phyloP scores from a whole-genome alignment of 2,113 vertebrate species.

The Tenebrosternarchus preto region DNA sequence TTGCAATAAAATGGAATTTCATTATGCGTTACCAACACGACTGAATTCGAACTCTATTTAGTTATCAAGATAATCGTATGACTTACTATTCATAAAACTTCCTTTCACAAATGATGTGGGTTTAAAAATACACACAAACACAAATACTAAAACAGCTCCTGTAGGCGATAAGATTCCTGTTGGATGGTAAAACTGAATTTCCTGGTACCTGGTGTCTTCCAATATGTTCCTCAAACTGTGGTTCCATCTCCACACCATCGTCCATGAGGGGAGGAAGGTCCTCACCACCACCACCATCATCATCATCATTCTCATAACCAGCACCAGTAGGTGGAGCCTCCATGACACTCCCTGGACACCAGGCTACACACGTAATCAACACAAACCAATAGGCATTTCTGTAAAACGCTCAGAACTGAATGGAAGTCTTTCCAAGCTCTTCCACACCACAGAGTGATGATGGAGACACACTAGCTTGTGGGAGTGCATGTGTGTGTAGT shows the following conservation, averaged over 20 bases:
- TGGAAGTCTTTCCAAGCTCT: not conserved
- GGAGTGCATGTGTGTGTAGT: no score
- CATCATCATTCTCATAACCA: conserved; percentile 22
- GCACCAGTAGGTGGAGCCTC: not conserved
- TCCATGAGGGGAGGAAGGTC: conserved; percentile 54
- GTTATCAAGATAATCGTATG: no score
- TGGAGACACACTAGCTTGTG: no score
- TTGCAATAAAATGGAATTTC: no score
- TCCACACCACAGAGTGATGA: not conserved
- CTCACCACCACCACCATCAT: conserved; percentile 30
- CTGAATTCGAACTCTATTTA: no score
- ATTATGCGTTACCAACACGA: no score
- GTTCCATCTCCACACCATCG: conserved; percentile 49
- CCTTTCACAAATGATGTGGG: no score
- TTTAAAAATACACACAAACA: no score
- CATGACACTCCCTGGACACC: conserved; percentile 3
- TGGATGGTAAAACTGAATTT: not conserved
- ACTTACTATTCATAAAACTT: no score
- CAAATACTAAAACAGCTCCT: not conserved
- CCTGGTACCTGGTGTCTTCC: conserved; percentile 73
- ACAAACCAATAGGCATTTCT: not conserved
- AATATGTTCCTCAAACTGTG: conserved; percentile 48
- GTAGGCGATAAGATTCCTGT: not conserved
- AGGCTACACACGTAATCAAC: no score
- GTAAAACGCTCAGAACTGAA: not conserved